Evolutionary conservation across 2,888 invertebrate genomes (phyloP).

Genomic region (Arrhopalites spinosus): DNA sequence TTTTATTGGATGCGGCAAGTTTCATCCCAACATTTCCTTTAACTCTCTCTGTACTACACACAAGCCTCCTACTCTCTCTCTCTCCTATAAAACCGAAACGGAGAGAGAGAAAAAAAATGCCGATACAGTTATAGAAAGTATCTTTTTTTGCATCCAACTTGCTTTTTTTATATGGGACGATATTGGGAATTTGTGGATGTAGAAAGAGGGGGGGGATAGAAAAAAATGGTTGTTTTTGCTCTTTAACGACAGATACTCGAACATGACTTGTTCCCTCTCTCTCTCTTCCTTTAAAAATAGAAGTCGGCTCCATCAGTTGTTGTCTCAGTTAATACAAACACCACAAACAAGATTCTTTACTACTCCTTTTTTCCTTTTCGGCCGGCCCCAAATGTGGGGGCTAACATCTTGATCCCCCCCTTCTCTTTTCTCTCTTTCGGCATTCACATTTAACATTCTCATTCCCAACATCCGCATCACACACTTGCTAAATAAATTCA

Average conservation of each 20-base stretch:
- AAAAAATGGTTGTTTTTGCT: background rate
- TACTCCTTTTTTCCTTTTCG: background rate
- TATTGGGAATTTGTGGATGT: background rate
- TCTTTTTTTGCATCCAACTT: no score
- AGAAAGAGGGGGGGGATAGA: background rate
- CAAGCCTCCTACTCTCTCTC: background rate
- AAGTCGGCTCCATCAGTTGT: conserved; percentile 37
- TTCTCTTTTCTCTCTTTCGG: background rate
- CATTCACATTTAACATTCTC: background rate
- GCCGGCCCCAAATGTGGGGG: background rate
- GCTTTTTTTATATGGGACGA: background rate
- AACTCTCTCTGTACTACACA: background rate
- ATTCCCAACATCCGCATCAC: background rate
- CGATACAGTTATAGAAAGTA: background rate
- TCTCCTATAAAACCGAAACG: background rate
- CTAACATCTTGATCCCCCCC: background rate
- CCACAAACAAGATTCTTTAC: conserved; percentile 24
- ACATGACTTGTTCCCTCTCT: conserved; percentile 12
- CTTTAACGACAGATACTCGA: conserved; percentile 25
- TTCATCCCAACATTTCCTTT: no score
- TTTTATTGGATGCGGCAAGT: conserved; percentile 14
- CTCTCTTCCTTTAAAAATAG: conserved; percentile 32
- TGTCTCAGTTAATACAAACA: conserved; percentile 36
- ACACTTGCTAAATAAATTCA: no score
- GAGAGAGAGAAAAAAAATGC: background rate